Evolutionary conservation across 1,140 invertebrate species (phyloP).

Genomic region (Nasonia longicornis): DNA sequence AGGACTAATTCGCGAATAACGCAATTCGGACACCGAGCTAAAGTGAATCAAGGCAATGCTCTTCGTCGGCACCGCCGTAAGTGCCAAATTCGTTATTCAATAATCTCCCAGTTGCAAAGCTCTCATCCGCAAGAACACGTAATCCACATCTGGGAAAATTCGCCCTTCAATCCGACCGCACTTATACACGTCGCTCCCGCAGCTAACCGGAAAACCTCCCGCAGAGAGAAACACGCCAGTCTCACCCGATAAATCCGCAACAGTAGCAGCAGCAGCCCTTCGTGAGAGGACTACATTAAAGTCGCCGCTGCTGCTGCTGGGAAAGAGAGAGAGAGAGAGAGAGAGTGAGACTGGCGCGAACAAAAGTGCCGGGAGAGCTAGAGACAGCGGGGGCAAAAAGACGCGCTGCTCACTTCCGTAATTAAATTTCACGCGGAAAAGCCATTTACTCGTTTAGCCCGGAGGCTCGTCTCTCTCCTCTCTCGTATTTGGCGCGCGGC

Average conservation of each 20-base stretch:
- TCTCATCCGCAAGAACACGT: neutral
- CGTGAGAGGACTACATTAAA: constrained; percentile 26
- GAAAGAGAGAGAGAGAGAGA: neutral
- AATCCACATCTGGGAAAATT: neutral
- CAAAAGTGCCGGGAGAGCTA: neutral
- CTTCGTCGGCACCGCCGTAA: neutral
- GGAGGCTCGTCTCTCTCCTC: neutral
- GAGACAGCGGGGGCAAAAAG: constrained; percentile 10
- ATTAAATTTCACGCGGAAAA: constrained; percentile 43
- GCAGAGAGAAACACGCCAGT: neutral
- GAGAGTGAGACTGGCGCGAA: neutral
- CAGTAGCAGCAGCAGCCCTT: neutral
- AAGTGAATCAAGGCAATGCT: neutral
- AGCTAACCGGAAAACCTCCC: neutral
- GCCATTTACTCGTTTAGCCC: constrained; percentile 17
- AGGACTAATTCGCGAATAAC: too few relatives aligned
- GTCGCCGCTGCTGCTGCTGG: neutral
- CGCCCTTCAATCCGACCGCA: neutral
- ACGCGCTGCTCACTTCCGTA: constrained; percentile 8
- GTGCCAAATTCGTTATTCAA: neutral
- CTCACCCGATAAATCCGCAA: constrained; percentile 27
- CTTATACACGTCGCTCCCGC: neutral
- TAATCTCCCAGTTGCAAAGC: neutral
- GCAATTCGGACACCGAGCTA: too few relatives aligned
- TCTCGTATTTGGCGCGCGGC: too few relatives aligned